Percentiles rank a stretch among this genome's conserved stretches.
phyloP scores from a whole-genome alignment of 2,888 invertebrate genomes.

The Zonitis immaculata region DNA sequence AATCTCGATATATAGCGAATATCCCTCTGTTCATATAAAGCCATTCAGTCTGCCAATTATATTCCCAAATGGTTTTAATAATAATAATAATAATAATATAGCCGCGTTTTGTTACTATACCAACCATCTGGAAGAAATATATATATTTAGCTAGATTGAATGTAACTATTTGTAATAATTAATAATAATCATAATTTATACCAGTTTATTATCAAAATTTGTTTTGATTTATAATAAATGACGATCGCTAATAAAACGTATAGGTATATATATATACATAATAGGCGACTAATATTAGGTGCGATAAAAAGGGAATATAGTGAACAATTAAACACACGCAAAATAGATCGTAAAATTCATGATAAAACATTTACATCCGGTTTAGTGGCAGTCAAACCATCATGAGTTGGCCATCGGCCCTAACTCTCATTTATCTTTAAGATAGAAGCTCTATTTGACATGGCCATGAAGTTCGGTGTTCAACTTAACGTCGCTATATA shows the following conservation, averaged over 20 bases:
- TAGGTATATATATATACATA: no score
- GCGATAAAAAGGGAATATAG: conserved; percentile 19
- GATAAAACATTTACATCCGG: conserved; percentile 36
- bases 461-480: conserved; percentile 31
- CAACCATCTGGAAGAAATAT: conserved; percentile 6
- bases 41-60: conserved; percentile 21
- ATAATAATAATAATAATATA: no score
- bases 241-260: neutral
- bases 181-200: no score
- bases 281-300: conserved; percentile 1
- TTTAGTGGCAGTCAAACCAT: conserved; percentile 30
- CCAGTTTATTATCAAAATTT: neutral
- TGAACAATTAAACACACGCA: conserved; percentile 30
- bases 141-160: no score
- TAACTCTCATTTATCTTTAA: conserved; percentile 36
- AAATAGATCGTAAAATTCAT: conserved; percentile 26
- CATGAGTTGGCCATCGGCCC: conserved; percentile 32
- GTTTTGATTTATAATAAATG: neutral
- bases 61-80: conserved; percentile 18
- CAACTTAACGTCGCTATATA: conserved; percentile 33
- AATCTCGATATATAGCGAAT: conserved; percentile 9
- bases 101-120: conserved; percentile 16
- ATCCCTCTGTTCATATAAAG: conserved; percentile 12
- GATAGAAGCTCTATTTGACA: conserved; percentile 34
- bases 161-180: no score